These are phyloP conservation scores for Sphaerophoria taeniata DNA, from an alignment of 2,888 invertebrate genomes.

Conservation along the genomic window DNA sequence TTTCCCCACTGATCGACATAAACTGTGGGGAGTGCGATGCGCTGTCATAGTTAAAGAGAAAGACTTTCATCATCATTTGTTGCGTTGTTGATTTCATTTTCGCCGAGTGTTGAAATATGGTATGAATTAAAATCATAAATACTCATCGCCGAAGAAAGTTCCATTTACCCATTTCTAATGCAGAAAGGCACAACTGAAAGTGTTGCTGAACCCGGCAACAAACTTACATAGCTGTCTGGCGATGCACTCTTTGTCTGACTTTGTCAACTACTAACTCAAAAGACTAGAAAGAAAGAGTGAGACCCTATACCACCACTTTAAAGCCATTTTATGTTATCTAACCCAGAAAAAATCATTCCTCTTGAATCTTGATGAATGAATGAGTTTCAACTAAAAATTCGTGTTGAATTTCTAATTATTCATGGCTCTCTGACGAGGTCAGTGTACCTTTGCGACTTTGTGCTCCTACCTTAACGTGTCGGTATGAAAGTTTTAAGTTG, in stretches of 20 bases:
- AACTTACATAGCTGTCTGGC: neutral
- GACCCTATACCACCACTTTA: neutral
- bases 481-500: conserved; percentile 61
- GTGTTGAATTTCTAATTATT: conserved; percentile 61
- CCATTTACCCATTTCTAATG: conserved; percentile 31
- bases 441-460: conserved; percentile 47
- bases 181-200: conserved; percentile 38
- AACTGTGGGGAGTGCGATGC: neutral
- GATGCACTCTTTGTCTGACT: conserved; percentile 35
- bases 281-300: neutral
- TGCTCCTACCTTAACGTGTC: neutral
- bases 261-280: neutral
- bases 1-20: conserved; percentile 52
- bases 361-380: conserved; percentile 39
- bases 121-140: neutral
- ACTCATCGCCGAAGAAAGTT: conserved; percentile 47
- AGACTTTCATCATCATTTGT: conserved; percentile 48
- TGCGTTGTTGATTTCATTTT: conserved; percentile 28
- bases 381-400: conserved; percentile 19
- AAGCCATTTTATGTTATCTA: conserved; percentile 45
- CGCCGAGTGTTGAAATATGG: conserved; percentile 55
- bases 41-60: neutral
- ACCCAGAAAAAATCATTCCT: conserved; percentile 36
- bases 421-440: conserved; percentile 55
- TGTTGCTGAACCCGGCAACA: conserved; percentile 66